phyloP scores from a whole-genome alignment of 2,888 invertebrate species.

The Periphyllus acericola region DNA sequence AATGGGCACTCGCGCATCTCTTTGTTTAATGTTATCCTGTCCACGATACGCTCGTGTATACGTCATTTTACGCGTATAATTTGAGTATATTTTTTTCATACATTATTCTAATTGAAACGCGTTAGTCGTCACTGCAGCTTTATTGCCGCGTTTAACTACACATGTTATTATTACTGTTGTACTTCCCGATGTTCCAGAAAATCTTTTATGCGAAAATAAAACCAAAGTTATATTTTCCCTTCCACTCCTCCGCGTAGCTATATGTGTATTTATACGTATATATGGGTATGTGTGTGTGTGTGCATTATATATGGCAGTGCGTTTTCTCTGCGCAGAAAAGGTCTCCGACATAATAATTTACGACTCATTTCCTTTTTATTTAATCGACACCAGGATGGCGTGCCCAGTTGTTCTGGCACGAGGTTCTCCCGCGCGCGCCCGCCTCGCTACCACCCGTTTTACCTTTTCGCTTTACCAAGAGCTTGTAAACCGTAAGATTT shows the following conservation, averaged over 20 bases:
- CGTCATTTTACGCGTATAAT: no score
- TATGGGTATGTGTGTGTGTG: no score
- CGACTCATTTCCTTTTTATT: conserved; percentile 51
- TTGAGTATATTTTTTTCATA: no score
- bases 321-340: conserved; percentile 36
- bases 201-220: conserved; percentile 27
- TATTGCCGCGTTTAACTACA: neutral
- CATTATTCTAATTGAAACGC: neutral
- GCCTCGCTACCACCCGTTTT: neutral
- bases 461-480: conserved; percentile 4
- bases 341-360: conserved; percentile 49
- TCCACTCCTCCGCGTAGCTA: neutral
- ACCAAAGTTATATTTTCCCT: neutral
- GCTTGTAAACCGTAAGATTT: conserved; percentile 22
- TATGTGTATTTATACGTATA: neutral
- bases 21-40: no score
- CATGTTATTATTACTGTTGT: neutral
- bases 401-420: conserved; percentile 50
- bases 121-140: neutral
- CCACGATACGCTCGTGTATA: no score
- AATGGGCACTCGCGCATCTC: no score
- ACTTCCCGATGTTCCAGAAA: neutral
- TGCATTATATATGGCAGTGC: neutral
- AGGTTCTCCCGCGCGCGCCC: neutral
- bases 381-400: conserved; percentile 50